Base-by-base conservation (phyloP, 2,113 vertebrate species). In the Casuarius casuarius region DNA sequence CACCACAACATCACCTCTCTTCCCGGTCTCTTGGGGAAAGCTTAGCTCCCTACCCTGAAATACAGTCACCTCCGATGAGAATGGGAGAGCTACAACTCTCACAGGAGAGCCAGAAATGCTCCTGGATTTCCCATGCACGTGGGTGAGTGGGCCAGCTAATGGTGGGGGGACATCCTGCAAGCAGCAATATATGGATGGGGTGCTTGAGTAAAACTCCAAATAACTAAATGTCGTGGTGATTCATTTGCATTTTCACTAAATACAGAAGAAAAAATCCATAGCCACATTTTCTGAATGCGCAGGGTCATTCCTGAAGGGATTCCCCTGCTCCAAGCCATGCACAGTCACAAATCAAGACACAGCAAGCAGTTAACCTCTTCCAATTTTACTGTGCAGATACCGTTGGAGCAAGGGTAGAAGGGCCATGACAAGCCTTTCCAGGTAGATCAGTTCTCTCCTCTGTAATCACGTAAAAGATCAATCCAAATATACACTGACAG, bases 341-440 rank as follows among this genome's bases (percentile, higher is more conserved):
- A 11, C 68, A 91, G 65, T 73, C 71, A 78, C 75, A 94, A 95
- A 94, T 92, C 88, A 93, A 84, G 63, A 38, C 15, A 79, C 71
- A 85, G 77, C 77, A 95, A 91, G 65, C 21, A 7, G 2, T 87
- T 96, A 92, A 92, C 31, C 76, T 87, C 59, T 4, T 92, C 83
- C 83, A 49, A 40, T 54, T 92, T 75, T 72, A 74, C n/a, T 10
- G 12, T 56, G 33, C 44, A 86, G 71, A 79, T 70, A n/a, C 26
- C 40, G 63, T 9, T 59, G 44, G 67, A 88, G 71, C n/a, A 54
- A 87, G 51, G 46, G n/a, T 92, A 91, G 92, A 91, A 85, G 66
- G 44, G 70, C 73, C 70, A 61, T 8, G 86, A 71, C 31, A 87
- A 75, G 59, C 40, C 81, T 58, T 71, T 56, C 61, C 52, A 82